These are phyloP conservation scores for Scolopax mira DNA, from an alignment of 2,113 vertebrate species.

Conservation along the genomic window DNA sequence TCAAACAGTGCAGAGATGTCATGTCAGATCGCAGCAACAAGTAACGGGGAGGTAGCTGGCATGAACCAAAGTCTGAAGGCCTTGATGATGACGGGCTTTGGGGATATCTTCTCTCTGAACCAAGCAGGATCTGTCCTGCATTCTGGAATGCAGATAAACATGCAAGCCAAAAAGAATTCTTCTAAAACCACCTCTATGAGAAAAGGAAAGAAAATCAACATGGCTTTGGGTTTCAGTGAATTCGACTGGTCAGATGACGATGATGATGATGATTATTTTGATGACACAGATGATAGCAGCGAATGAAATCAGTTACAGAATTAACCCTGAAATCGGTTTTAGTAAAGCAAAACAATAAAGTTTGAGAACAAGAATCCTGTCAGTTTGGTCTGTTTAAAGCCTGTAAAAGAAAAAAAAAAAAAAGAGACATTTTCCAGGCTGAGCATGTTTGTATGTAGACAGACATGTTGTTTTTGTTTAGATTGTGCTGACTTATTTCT, in stretches of 20 bases:
- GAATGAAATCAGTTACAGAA: conserved; percentile 73
- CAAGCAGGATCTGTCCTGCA: conserved; percentile 84
- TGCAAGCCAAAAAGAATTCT: conserved; percentile 92
- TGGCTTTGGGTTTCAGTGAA: conserved; percentile 87
- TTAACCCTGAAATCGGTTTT: conserved; percentile 43
- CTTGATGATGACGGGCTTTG: conserved; percentile 90
- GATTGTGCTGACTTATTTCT: conserved; percentile 56
- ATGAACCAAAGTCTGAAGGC: conserved; percentile 85
- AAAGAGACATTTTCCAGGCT: conserved; percentile 41
- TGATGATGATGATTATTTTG: conserved; percentile 73
- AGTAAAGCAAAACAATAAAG: conserved; percentile 56
- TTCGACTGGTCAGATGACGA: conserved; percentile 85
- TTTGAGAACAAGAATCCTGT: conserved; percentile 63
- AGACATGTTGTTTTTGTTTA: conserved; percentile 42
- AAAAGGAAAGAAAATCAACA: conserved; percentile 91
- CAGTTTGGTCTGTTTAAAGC: conserved; percentile 72
- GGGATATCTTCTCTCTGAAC: conserved; percentile 89
- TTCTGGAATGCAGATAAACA: conserved; percentile 91
- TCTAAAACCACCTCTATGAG: conserved; percentile 89
- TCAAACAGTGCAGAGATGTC: conserved; percentile 93
- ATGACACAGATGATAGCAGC: conserved; percentile 75
- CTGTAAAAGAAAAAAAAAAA: conserved; percentile 50
- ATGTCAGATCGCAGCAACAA: conserved; percentile 87
- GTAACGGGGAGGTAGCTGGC: conserved; percentile 88
- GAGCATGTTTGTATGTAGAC: conserved; percentile 53